These are phyloP conservation scores for Alloplasta piceator DNA, from an alignment of 2,888 invertebrate genomes.

Conservation along the genomic window DNA sequence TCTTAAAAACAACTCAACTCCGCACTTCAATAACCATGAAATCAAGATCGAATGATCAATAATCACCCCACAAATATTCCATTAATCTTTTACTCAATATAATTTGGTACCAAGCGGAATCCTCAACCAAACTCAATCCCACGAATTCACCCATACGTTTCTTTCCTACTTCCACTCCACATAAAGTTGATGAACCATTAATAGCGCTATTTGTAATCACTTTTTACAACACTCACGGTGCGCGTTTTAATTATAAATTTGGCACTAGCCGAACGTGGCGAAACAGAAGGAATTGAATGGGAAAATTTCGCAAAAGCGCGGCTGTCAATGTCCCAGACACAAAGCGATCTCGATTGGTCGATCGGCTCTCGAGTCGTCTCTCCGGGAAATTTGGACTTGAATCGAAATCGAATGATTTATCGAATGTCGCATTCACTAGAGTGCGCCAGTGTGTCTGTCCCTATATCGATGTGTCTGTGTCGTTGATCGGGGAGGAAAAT, in stretches of 20 bases:
- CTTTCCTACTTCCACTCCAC: no score
- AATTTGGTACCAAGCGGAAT: no score
- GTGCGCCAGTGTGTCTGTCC: background rate
- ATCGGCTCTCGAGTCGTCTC: constrained; percentile 15
- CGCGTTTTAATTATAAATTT: constrained; percentile 4
- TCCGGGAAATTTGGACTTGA: constrained; percentile 61
- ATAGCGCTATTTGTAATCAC: no score
- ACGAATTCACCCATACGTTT: no score
- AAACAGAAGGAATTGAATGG: constrained; percentile 9
- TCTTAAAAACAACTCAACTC: no score
- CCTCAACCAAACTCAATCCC: no score
- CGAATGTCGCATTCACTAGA: constrained; percentile 37
- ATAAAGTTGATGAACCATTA: no score
- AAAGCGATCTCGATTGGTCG: constrained; percentile 63
- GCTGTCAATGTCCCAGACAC: constrained; percentile 18
- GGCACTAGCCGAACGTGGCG: background rate
- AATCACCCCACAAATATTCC: no score
- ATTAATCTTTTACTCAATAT: no score
- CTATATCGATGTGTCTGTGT: constrained; percentile 11
- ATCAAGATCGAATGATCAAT: no score
- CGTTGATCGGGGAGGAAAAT: constrained; percentile 1
- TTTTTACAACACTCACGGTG: no score
- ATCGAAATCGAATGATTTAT: constrained; percentile 67
- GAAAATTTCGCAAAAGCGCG: constrained; percentile 34
- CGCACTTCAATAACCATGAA: no score